Percentiles rank a stretch among this genome's conserved stretches.
Evolutionary conservation across 2,797 vertebrate species (phyloP).

Genomic region (Eutrigla gurnardus): DNA sequence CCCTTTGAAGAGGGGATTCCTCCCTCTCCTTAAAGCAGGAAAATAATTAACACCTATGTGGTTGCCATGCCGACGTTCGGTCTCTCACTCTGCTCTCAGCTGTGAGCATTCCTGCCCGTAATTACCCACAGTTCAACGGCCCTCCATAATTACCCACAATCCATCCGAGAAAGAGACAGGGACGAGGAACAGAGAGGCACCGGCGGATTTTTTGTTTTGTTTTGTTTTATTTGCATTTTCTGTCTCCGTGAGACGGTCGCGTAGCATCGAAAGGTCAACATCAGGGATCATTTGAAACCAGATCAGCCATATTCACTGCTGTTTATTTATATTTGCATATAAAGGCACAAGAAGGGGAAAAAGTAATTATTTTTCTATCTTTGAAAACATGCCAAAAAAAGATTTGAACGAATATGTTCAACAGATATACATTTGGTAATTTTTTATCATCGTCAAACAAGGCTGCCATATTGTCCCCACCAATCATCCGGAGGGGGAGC

Average conservation of each 20-base stretch:
- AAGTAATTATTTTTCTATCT: constrained; percentile 13
- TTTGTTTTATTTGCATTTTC: constrained; percentile 59
- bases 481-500: not conserved
- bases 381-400: constrained; percentile 7
- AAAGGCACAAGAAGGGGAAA: not conserved
- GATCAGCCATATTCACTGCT: not conserved
- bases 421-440: constrained; percentile 37
- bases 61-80: constrained; percentile 86
- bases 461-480: not conserved
- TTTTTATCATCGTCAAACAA: constrained; percentile 41
- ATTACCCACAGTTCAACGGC: constrained; percentile 86
- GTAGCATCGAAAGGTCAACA: constrained; percentile 45
- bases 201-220: too few relatives aligned
- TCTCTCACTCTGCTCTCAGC: constrained; percentile 75
- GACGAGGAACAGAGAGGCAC: constrained; percentile 33
- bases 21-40: constrained; percentile 71
- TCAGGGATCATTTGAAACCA: not conserved
- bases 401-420: constrained; percentile 16
- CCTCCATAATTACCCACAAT: constrained; percentile 85
- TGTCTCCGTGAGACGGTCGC: constrained; percentile 8
- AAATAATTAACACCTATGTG: constrained; percentile 79
- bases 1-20: constrained; percentile 78
- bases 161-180: constrained; percentile 47
- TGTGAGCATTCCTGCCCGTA: constrained; percentile 82
- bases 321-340: constrained; percentile 1